Base-by-base conservation (phyloP, 1,140 invertebrate genomes). In the Listronotus oregonensis region DNA sequence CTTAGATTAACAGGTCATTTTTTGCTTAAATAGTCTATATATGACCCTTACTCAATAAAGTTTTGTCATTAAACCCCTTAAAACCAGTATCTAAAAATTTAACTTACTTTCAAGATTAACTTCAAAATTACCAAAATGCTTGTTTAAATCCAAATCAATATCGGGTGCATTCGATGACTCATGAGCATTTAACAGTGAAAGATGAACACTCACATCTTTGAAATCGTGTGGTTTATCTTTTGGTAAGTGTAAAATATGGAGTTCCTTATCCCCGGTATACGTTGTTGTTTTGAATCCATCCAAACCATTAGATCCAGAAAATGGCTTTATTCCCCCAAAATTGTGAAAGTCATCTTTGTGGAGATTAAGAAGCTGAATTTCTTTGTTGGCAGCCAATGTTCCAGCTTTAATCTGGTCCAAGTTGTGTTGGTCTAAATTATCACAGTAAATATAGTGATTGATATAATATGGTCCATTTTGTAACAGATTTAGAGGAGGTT, bases 81-180 rank as follows among this genome's bases (percentile, higher is more conserved):
- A n/a, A n/a, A n/a, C n/a, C n/a, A n/a, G n/a, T n/a, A n/a, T n/a
- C n/a, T n/a, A 27, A 27, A 27, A 3, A 27, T 27, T 27, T 27
- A 27, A 10, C 52, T 65, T 51, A 65, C 63, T 50, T 46, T 39
- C 31, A 27, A 66, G 42, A 39, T 60, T 61, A 39, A 66, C 55
- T 55, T 66, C 64, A 49, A 66, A 66, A 43, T 32, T 66, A 8
- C 40, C 50, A 4, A 66, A 56, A 34, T 66, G 11, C 32, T 66
- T 57, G 34, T 66, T 66, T 11, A 61, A 21, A 12, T 66, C 57
- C 27, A 66, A 55, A 32, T 66, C 57, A 11, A 66, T 52, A 9
- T 54, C 42, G 6, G 43, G 21, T 3, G 21, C 9, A 32, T 61
- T 15, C 1, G 63, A 47, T n/a, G 34, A 37, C 31, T 52, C n/a